These are phyloP conservation scores for Drosophila fulvimacula DNA, from an alignment of 2,888 invertebrate genomes.

Conservation along the genomic window DNA sequence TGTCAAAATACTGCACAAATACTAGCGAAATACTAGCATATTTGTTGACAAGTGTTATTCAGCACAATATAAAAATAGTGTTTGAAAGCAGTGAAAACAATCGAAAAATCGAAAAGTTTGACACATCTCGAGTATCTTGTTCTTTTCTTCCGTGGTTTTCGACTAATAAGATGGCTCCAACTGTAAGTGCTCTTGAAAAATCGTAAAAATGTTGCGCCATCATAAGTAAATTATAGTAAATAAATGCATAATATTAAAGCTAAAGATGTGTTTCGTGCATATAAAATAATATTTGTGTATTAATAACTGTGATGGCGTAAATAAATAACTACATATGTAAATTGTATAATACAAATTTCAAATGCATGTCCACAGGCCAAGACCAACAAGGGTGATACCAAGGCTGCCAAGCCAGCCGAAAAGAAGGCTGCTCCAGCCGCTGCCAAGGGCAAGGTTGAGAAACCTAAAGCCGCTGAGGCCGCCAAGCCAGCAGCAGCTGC, in stretches of 20 bases:
- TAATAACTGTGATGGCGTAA: constrained; percentile 2
- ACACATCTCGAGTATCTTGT: constrained; percentile 42
- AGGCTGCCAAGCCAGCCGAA: constrained; percentile 83
- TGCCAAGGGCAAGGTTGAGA: constrained; percentile 84
- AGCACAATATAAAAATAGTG: not conserved
- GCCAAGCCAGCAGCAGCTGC: constrained; percentile 82
- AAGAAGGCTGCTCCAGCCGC: constrained; percentile 82
- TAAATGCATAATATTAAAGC: constrained; percentile 22
- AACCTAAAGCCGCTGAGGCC: constrained; percentile 83
- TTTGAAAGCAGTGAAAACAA: not conserved
- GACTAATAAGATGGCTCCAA: constrained; percentile 84
- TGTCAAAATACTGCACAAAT: constrained; percentile 6
- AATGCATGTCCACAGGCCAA: constrained; percentile 77
- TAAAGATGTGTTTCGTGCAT: not conserved
- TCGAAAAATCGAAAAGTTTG: constrained; percentile 36
- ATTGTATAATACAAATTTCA: not conserved
- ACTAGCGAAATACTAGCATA: constrained; percentile 20
- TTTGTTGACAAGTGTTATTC: constrained; percentile 1
- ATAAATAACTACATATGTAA: constrained; percentile 7
- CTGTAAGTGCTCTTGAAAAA: constrained; percentile 81
- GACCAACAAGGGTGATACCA: constrained; percentile 82
- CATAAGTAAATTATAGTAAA: constrained; percentile 14
- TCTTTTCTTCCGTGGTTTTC: constrained; percentile 84
- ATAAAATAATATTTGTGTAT: constrained; percentile 16
- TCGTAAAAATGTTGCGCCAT: constrained; percentile 37